These are phyloP conservation scores for Kryphioiulus occultus DNA, from an alignment of 2,888 invertebrate species.

Conservation along the genomic window DNA sequence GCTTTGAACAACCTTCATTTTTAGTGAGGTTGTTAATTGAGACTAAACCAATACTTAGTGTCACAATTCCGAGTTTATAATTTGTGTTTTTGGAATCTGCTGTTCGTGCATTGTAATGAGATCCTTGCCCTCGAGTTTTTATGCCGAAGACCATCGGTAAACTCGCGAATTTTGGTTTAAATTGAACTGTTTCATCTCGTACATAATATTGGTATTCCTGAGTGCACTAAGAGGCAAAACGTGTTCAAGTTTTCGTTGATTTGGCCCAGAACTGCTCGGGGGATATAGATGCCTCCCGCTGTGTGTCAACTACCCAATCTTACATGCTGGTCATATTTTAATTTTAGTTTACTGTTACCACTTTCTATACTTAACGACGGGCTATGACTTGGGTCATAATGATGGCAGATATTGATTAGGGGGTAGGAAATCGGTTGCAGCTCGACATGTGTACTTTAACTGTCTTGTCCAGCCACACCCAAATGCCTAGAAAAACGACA, in stretches of 20 bases:
- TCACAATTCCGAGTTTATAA: no score
- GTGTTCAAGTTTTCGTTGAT: background rate
- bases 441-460: conserved; percentile 19
- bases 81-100: no score
- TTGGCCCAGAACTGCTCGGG: background rate
- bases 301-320: conserved; percentile 3
- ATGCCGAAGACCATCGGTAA: no score
- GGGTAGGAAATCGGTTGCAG: conserved; percentile 18
- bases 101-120: no score
- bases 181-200: background rate
- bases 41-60: no score
- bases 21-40: no score
- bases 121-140: no score
- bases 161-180: background rate
- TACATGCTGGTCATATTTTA: background rate
- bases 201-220: no score
- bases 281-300: background rate
- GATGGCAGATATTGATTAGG: conserved; percentile 15
- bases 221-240: background rate
- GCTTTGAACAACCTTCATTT: no score
- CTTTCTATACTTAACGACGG: conserved; percentile 25
- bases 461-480: conserved; percentile 20
- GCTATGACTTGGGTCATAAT: background rate
- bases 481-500: background rate
- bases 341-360: conserved; percentile 1